These are phyloP conservation scores for Parascotia fuliginaria DNA, from an alignment of 2,888 invertebrate species.

Conservation along the genomic window DNA sequence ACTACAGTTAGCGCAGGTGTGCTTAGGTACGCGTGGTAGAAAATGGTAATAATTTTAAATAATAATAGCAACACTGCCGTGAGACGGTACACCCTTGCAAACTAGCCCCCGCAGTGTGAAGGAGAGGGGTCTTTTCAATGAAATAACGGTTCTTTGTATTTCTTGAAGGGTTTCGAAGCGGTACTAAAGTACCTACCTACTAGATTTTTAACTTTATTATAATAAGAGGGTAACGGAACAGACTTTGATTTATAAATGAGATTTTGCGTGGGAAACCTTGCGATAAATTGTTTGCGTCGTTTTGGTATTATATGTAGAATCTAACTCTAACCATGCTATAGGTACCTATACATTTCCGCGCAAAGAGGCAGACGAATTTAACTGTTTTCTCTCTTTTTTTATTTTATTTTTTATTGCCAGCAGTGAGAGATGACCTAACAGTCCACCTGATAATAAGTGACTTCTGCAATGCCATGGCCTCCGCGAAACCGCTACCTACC, in stretches of 20 bases:
- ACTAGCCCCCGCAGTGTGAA: constrained; percentile 10
- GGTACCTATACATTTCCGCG: too few relatives aligned
- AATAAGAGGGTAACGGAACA: neutral
- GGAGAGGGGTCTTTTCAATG: constrained; percentile 12
- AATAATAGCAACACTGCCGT: constrained; percentile 23
- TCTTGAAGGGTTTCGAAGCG: constrained; percentile 4
- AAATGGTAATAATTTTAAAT: constrained; percentile 30
- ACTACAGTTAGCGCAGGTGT: constrained; percentile 35
- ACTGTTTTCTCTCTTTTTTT: too few relatives aligned
- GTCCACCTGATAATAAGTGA: too few relatives aligned
- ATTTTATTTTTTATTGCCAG: too few relatives aligned
- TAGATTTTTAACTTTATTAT: neutral
- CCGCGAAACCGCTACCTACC: too few relatives aligned
- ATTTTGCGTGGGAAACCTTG: constrained; percentile 4
- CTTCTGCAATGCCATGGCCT: too few relatives aligned
- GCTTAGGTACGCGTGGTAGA: constrained; percentile 35
- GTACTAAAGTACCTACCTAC: too few relatives aligned
- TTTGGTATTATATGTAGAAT: too few relatives aligned
- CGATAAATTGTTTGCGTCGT: too few relatives aligned
- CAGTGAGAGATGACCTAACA: too few relatives aligned
- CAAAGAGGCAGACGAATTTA: too few relatives aligned
- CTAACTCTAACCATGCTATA: too few relatives aligned
- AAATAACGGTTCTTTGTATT: constrained; percentile 29
- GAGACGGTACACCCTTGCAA: constrained; percentile 31
- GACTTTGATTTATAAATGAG: neutral